Base-by-base conservation (phyloP, 2,888 invertebrate genomes). In the Nymphalis urticae region DNA sequence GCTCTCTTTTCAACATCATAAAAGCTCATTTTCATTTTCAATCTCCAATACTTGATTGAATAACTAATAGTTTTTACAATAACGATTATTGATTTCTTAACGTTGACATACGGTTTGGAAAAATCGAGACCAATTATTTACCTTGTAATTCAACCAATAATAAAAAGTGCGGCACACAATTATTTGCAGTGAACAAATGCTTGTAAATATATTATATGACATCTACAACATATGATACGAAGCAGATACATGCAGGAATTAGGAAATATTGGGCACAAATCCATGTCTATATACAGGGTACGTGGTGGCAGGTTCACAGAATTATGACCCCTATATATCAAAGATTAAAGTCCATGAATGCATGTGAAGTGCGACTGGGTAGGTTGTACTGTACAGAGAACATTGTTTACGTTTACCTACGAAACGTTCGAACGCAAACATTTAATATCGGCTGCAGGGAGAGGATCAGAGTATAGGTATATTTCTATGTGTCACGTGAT, bases 351-450 rank as follows among this genome's bases (percentile, higher is more conserved):
- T n/a, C 56, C 62, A 51, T 48, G 64, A 64, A 64, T 66, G 58
- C 32, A 51, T 36, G 24, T 64, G 51, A 16, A 59, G 51, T 17
- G 65, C 61, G 68, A 62, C 58, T 63, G 59, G 70, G 21, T 42
- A 53, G 70, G 48, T 62, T 63, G 54, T 67, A 67, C 64, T 36
- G 71, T 66, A 76, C 72, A 75, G 72, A 75, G 74, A 67, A 76
- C 74, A 80, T 82, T 85, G 85, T 86, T 85, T 85, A 77, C 82
- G 69, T 85, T 85, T 82, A 84, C 84, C 83, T 84, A 81, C 76
- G 76, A 78, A 72, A 79, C 82, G 83, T 81, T 80, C 79, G 78
- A 80, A 80, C 77, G 86, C 82, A 88, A 88, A 89, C 87, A 88
- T 88, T 87, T 86, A 87, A 88, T 89, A 88, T 83, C 81, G 84